A percentile compares a stretch with the other conserved stretches of the same genome.
phyloP scores from a whole-genome alignment of 2,888 invertebrate species.

The Luperina nickerlii region DNA sequence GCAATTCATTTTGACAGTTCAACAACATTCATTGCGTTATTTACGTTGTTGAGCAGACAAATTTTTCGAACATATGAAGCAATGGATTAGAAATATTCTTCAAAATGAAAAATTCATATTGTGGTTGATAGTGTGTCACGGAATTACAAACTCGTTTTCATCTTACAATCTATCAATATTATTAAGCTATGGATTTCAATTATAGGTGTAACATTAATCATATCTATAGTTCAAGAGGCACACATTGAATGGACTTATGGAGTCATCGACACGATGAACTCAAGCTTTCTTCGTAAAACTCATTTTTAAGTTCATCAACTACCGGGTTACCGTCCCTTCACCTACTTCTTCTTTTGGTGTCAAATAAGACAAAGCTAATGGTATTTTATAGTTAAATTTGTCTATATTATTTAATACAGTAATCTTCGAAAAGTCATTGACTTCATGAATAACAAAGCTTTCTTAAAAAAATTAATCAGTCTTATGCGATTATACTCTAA shows the following conservation, averaged over 20 bases:
- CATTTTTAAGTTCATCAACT: conserved; percentile 36
- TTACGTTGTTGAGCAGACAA: neutral
- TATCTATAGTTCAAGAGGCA: conserved; percentile 38
- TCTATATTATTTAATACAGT: neutral
- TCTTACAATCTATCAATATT: conserved; percentile 14
- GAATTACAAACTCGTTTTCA: neutral
- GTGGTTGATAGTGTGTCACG: neutral
- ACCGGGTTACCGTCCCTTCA: conserved; percentile 30
- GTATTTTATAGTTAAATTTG: neutral
- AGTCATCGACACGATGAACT: conserved; percentile 41
- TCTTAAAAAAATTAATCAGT: conserved; percentile 1
- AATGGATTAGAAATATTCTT: neutral
- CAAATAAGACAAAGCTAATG: neutral
- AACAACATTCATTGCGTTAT: neutral
- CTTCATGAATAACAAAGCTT: neutral
- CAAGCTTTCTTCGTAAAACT: conserved; percentile 42
- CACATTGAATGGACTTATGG: conserved; percentile 3
- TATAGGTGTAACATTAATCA: conserved; percentile 25
- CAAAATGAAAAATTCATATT: neutral
- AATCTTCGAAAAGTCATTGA: neutral
- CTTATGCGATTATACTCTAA: neutral
- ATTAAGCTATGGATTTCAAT: conserved; percentile 7
- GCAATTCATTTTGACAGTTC: neutral
- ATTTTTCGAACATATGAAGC: neutral
- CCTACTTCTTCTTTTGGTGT: conserved; percentile 12